Evolutionary conservation across 1,140 invertebrate genomes (phyloP), one percentile per base, ranked within the genome.

Genomic region (Zaprionus gabonicus): DNA sequence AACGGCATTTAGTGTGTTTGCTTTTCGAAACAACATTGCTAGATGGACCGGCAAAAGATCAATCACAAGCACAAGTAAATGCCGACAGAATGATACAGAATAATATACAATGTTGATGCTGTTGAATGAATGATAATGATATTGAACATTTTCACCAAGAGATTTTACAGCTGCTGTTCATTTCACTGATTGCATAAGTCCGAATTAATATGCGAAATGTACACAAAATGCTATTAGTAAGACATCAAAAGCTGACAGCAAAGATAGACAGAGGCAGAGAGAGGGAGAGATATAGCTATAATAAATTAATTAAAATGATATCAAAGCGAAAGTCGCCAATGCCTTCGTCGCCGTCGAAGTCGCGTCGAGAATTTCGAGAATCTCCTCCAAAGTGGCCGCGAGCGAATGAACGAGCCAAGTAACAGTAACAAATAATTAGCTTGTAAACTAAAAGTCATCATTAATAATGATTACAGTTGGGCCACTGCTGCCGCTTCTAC

Each of bases 381-480:
- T 81, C 68, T 63, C 53, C 31, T 63, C 53, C 31, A 78, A 72
- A 70, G 64, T 66, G 59, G 71, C 53, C 64, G 59, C 56, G 60
- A 41, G 36, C 63, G 6, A 55, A 27, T 53, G 36, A 44, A 64
- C 60, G 59, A 7, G 69, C 56, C 77, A 80, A 57, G 78, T 90
- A 90, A 88, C 85, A 85, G 85, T 90, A 90, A 90, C 86, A 90
- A 90, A 90, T 90, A 90, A 90, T 90, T 90, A 90, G 86, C 85
- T 90, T 90, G 85, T 90, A 90, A 90, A 90, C 85, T 90, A 90
- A 90, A 90, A 90, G 85, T 90, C 85, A 90, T 90, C 85, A 90
- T 90, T 90, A 90, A 90, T 90, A 90, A 90, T 90, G 85, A 90
- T 90, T 90, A 90, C 81, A 76, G 70, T 76, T 80, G 71, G 78